Percentiles rank a stretch among this genome's conserved stretches.
phyloP scores from a whole-genome alignment of 2,888 invertebrate species.

The Priapulus caudatus region DNA sequence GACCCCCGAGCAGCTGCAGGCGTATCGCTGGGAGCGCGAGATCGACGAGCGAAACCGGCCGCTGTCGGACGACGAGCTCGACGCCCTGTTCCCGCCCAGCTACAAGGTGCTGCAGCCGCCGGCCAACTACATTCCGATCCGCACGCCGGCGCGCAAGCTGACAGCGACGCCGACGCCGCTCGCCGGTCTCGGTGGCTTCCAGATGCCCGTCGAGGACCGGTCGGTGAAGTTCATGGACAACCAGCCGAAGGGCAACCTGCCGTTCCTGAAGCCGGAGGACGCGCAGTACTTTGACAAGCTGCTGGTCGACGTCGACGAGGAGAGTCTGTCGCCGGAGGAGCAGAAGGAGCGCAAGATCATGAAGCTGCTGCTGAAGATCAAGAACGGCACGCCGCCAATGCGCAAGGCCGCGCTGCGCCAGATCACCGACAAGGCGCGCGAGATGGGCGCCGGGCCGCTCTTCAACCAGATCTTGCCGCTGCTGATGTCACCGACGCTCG shows the following conservation, averaged over 20 bases:
- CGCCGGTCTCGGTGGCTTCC: constrained; percentile 55
- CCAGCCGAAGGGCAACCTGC: constrained; percentile 90
- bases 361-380: constrained; percentile 93
- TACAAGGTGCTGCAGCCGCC: constrained; percentile 88
- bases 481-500: constrained; percentile 98
- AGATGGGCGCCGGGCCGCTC: constrained; percentile 94
- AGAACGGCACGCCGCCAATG: constrained; percentile 99
- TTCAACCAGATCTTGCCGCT: constrained; percentile 98
- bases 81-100: constrained; percentile 92
- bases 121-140: constrained; percentile 83
- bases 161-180: constrained; percentile 97
- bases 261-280: constrained; percentile 98
- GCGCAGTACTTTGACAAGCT: constrained; percentile 99
- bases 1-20: constrained; percentile 98
- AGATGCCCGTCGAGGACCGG: constrained; percentile 53
- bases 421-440: constrained; percentile 95
- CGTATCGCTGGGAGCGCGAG: constrained; percentile 94
- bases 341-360: constrained; percentile 97
- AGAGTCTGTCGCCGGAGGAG: constrained; percentile 84
- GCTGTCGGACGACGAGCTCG: constrained; percentile 89
- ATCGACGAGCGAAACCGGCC: constrained; percentile 96
- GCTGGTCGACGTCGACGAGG: constrained; percentile 94
- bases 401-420: constrained; percentile 88
- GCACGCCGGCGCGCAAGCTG: constrained; percentile 93
- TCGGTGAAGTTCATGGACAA: constrained; percentile 75